phyloP scores from a whole-genome alignment of 2,888 invertebrate genomes.

The Caenorhabditis panamensis region DNA sequence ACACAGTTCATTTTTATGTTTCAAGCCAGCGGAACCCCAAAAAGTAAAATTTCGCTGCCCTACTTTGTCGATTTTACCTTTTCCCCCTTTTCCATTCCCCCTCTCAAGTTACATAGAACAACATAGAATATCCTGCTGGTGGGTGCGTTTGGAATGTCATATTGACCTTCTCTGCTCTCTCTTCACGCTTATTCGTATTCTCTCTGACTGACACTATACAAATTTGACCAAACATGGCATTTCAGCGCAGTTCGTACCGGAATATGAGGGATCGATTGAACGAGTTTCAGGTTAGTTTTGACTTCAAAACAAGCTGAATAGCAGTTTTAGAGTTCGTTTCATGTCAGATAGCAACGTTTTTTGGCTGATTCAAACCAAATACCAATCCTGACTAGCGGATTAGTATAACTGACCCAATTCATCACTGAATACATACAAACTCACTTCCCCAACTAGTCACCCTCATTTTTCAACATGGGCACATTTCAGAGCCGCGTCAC shows the following conservation, averaged over 20 bases:
- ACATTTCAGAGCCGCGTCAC: slow-evolving; percentile 68
- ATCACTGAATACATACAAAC: no score
- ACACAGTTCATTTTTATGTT: neutral
- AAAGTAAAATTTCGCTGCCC: slow-evolving; percentile 2
- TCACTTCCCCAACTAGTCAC: no score
- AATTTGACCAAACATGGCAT: slow-evolving; percentile 36
- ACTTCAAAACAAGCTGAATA: neutral
- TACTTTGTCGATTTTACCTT: slow-evolving; percentile 11
- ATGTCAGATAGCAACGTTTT: no score
- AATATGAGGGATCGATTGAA: slow-evolving; percentile 65
- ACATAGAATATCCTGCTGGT: slow-evolving; percentile 24
- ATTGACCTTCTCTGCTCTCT: slow-evolving; percentile 52
- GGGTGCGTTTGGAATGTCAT: slow-evolving; percentile 40
- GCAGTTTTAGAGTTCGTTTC: no score
- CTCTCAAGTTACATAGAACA: slow-evolving; percentile 48
- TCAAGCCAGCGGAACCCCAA: neutral
- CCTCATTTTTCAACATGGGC: slow-evolving; percentile 9
- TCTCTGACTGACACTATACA: slow-evolving; percentile 1
- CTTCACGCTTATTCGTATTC: slow-evolving; percentile 4
- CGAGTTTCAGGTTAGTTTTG: slow-evolving; percentile 64
- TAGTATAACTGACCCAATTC: slow-evolving; percentile 48
- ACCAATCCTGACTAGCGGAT: no score
- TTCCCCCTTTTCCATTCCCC: slow-evolving; percentile 10
- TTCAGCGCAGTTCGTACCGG: slow-evolving; percentile 57
- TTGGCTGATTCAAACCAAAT: no score